Base-by-base conservation (phyloP, 2,888 invertebrate genomes). In the Adelognathus sp. region DNA sequence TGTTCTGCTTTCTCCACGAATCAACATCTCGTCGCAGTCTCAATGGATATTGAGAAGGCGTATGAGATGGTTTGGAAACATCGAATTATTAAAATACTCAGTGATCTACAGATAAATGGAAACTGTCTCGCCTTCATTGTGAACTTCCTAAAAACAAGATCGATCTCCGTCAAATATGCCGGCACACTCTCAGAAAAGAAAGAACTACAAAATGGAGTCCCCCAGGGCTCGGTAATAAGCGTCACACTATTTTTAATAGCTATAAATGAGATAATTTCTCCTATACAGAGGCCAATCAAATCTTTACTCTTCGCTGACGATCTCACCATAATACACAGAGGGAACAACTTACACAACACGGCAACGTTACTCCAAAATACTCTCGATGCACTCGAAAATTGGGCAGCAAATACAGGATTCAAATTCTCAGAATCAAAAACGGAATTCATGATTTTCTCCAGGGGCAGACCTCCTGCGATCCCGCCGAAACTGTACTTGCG, bases 171-270 rank as follows among this genome's bases (percentile, higher is more conserved):
- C 11, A 67, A 52, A 60, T 31, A 56, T 11, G 50, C 16, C n/a
- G 50, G 67, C 18, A 21, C 21, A 36, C 14, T 11, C 31, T 56
- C 69, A 18, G n/a, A 50, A 31, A 41, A 33, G 21, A 50, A 21
- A 21, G 11, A 54, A 14, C 24, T 50, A 18, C 6, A 31, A 39
- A 76, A 76, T 36, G 76, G 76, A 0, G 1, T 76, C 16, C 69
- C 69, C n/a, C 75, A 69, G 50, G 67, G 66, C 11, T 69, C 58
- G 14, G 75, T 60, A 16, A 16, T 75, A 29, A 75, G 60, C 24
- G 50, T 46, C 18, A 29, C 46, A 54, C 41, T 63, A 5, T 64
- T 70, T 36, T 29, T 63, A 14, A 33, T 76, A 36, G 44, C 66
- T 0, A 75, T 79, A 7, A 66, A 75, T 33, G n/a, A 36, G 16